phyloP scores from a whole-genome alignment of 2,888 invertebrate genomes.

The Nipponacmea schrenckii region DNA sequence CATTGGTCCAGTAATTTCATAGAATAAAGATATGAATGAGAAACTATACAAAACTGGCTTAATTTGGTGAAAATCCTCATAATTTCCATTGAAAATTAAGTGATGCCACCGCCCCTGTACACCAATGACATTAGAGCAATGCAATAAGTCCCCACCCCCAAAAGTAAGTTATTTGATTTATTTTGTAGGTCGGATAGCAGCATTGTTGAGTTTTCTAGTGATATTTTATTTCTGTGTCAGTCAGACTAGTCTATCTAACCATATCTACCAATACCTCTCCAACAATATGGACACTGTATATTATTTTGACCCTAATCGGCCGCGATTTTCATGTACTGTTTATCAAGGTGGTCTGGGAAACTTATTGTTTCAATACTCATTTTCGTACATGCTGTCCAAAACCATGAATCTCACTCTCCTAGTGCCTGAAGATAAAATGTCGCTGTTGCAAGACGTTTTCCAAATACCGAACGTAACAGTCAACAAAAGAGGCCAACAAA shows the following conservation, averaged over 20 bases:
- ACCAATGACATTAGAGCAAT: too few species aligned
- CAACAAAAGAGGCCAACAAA: background rate
- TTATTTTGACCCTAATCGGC: background rate
- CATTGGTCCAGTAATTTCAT: too few species aligned
- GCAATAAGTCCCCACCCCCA: too few species aligned
- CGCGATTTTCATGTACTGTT: background rate
- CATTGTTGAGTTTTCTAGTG: background rate
- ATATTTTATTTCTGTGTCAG: background rate
- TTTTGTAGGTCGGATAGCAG: background rate
- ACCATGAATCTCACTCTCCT: slow-evolving; percentile 14
- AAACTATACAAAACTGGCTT: too few species aligned
- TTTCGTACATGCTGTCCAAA: slow-evolving; percentile 8
- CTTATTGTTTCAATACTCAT: slow-evolving; percentile 22
- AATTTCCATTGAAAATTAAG: too few species aligned
- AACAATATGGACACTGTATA: background rate
- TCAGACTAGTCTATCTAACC: background rate
- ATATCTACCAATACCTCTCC: background rate
- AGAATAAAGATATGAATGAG: too few species aligned
- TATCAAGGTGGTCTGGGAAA: slow-evolving; percentile 20
- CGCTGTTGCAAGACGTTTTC: slow-evolving; percentile 7
- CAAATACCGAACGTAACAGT: slow-evolving; percentile 1
- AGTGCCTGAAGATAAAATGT: background rate
- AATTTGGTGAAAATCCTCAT: too few species aligned
- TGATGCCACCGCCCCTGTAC: too few species aligned
- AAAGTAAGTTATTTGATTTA: background rate